phyloP scores from a whole-genome alignment of 1,140 invertebrate species.

The Helicoverpa zea region DNA sequence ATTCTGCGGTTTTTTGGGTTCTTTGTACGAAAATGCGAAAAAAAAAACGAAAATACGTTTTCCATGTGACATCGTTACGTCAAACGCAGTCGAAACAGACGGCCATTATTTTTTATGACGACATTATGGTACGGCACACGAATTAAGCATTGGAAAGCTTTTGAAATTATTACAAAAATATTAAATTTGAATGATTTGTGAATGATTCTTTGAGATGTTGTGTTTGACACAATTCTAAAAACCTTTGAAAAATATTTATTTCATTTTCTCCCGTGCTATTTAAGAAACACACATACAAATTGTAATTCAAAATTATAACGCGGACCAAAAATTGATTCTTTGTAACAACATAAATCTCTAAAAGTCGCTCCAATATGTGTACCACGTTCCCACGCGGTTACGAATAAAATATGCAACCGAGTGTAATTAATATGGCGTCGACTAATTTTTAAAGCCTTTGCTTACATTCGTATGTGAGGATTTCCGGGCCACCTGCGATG shows the following conservation, averaged over 20 bases:
- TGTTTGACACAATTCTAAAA: too few species aligned
- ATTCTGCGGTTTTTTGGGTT: background rate
- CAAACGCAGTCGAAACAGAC: conserved; percentile 42
- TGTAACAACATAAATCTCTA: background rate
- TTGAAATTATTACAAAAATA: background rate
- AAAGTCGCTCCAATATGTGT: background rate
- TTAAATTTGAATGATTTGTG: too few species aligned
- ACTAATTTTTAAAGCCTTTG: conserved; percentile 59
- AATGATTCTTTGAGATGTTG: too few species aligned
- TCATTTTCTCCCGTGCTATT: too few species aligned
- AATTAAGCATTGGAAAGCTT: conserved; percentile 13
- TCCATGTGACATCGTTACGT: conserved; percentile 31
- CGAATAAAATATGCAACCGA: conserved; percentile 51
- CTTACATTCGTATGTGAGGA: conserved; percentile 36
- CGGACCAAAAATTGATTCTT: background rate
- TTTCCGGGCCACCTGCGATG: conserved; percentile 38
- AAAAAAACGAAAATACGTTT: conserved; percentile 12
- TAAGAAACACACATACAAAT: background rate
- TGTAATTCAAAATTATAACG: background rate
- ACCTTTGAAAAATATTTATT: too few species aligned
- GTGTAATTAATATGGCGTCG: conserved; percentile 49
- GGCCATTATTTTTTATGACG: conserved; percentile 44
- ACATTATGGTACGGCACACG: conserved; percentile 41
- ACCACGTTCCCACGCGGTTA: background rate
- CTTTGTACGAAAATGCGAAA: conserved; percentile 5